Evolutionary conservation across 2,888 invertebrate species (phyloP), one percentile per base, ranked within the genome.

Genomic region (Cerceris rybyensis): DNA sequence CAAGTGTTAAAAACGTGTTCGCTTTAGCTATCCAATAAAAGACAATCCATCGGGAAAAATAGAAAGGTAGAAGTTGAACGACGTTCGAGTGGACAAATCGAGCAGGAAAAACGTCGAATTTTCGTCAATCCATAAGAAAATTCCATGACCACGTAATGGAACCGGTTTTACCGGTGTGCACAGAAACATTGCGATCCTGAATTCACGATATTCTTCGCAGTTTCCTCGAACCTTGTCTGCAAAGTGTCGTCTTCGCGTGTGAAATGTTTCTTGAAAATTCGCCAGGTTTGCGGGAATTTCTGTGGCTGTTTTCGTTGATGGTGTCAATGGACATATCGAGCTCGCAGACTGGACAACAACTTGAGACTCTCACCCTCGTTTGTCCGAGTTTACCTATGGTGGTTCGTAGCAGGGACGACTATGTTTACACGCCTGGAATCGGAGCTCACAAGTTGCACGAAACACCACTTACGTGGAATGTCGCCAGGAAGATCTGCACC

Each of bases 371-470:
- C 69, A 55, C 39, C 54, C 66, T 71, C 61, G 81, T 74, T 73
- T 70, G 54, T 55, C 60, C 60, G 28, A 74, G 70, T 74, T 69
- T 61, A 41, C 65, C 71, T 28, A 55, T 57, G 72, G 28, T 41
- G 54, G 58, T 60, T 52, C 49, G 59, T 41, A 69, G 52, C 42
- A 17, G 65, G 63, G 67, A 73, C 14, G 76, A 64, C 17, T 64
- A 57, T 76, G 78, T 81, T 78, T 81, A 74, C 79, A 74, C 68
- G 65, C 54, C 60, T 17, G 49, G 61, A 57, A 42, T 63, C n/a
- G 78, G 68, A 14, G 49, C 64, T 7, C 74, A 69, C 76, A 77
- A 81, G 73, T 71, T 78, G 61, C 75, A 78, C 76, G 66, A 57
- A 17, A 59, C 55, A 43, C 75, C 79, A 64, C 67, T 82, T 61